These are phyloP conservation scores for Halesus radiatus DNA, from an alignment of 1,140 invertebrate genomes.

Conservation along the genomic window DNA sequence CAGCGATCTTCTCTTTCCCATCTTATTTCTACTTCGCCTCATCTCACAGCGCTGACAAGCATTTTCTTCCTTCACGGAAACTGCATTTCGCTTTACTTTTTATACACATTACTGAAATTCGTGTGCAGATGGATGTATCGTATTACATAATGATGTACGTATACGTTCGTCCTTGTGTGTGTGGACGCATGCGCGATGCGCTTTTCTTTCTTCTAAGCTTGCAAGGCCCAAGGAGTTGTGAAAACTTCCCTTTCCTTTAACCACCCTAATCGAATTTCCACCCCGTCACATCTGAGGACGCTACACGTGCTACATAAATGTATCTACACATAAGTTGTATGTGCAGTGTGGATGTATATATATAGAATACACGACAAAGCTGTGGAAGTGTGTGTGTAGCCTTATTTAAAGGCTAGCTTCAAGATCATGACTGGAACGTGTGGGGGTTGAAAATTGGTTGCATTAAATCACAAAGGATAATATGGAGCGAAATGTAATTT, in stretches of 20 bases:
- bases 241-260: slow-evolving; percentile 37
- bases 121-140: neutral
- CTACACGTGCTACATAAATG: too few relatives aligned
- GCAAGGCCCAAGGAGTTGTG: slow-evolving; percentile 37
- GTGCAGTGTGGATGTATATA: too few relatives aligned
- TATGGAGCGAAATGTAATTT: too few relatives aligned
- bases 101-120: neutral
- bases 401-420: too few relatives aligned
- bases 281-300: too few relatives aligned
- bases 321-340: too few relatives aligned
- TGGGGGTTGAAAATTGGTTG: too few relatives aligned
- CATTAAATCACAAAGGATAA: too few relatives aligned
- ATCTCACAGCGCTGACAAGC: neutral
- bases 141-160: neutral
- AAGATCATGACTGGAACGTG: too few relatives aligned
- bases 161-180: neutral
- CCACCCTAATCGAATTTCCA: slow-evolving; percentile 48
- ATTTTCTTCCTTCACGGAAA: too few relatives aligned
- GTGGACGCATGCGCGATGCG: slow-evolving; percentile 43
- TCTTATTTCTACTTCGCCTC: neutral
- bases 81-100: neutral
- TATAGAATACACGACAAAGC: too few relatives aligned
- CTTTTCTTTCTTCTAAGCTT: slow-evolving; percentile 51
- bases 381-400: too few relatives aligned
- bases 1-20: neutral